Base-by-base conservation (phyloP, 2,113 vertebrate genomes). In the Peromyscus polionotus region DNA sequence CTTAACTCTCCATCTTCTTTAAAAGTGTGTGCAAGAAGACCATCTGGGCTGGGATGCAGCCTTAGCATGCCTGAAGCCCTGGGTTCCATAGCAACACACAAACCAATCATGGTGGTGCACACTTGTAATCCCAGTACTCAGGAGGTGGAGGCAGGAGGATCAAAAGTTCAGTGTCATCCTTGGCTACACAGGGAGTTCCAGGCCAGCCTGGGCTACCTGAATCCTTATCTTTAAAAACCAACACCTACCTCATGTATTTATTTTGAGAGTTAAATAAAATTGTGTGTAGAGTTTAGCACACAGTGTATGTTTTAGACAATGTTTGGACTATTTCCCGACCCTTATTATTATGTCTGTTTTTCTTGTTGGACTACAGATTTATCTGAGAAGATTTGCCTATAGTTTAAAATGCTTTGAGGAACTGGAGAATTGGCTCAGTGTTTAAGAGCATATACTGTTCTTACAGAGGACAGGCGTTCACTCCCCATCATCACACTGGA, bases 351-450 rank as follows among this genome's bases (percentile, higher is more conserved):
- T 68, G 75, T 84, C 72, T 72, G 24, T 59, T 91, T 95, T 57
- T 51, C 7, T 89, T 83, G 33, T 45, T 77, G 77, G 45, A 93
- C 91, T 93, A 92, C n/a, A 79, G 72, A 51, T 93, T 95, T 33
- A 84, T 28, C 70, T 91, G 54, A 97, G 72, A 93, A 90, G 88
- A 79, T 80, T 87, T 88, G 22, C 31, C 86, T 67, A 24, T 24
- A 33, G 89, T 96, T 48, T 68, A 59, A 61, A 96, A 75, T 14
- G 51, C 31, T 24, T 63, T 14, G 63, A 68, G 61, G 39, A 45
- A 7, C 39, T 11, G 28, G 39, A 65, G n/a, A 63, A 42, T 45
- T 19, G 26, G 57, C 12, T 83, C 36, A 4, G 36, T 26, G 36
- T 39, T 39, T 61, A 28, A 28, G 57, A 70, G 68, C 22, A n/a